Conservation (phyloP, 2,888 invertebrate genomes). For the Euplexia lucipara region DNA sequence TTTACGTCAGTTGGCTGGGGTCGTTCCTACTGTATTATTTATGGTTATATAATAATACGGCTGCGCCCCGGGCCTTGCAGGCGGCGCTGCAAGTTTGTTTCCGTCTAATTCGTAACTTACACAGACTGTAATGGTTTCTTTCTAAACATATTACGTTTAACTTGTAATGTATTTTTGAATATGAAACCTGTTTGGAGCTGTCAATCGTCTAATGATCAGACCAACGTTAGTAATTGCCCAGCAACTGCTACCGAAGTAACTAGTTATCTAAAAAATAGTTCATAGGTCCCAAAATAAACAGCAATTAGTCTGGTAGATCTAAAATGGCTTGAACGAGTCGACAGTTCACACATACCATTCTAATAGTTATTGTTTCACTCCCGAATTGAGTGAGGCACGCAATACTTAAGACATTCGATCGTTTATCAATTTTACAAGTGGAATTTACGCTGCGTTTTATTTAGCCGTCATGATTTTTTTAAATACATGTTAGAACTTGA, state of each 20-base stretch:
- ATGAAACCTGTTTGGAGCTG: conserved; percentile 10
- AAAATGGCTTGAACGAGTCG: conserved; percentile 30
- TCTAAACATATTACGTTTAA: not conserved
- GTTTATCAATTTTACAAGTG: conserved; percentile 47
- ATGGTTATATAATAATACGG: conserved; percentile 53
- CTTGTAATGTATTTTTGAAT: conserved; percentile 6
- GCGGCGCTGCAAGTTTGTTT: conserved; percentile 26
- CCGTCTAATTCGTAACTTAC: conserved; percentile 10
- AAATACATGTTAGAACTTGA: not conserved
- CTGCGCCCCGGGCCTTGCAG: conserved; percentile 36
- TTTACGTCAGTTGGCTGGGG: conserved; percentile 57
- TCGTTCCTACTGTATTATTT: conserved; percentile 56
- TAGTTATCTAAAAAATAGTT: conserved; percentile 32
- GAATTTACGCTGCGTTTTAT: conserved; percentile 40
- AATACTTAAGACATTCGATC: conserved; percentile 33
- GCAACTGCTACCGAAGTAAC: conserved; percentile 25
- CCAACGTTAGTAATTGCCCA: conserved; percentile 26
- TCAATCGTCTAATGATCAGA: conserved; percentile 11
- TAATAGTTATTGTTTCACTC: conserved; percentile 48
- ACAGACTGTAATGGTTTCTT: conserved; percentile 19
- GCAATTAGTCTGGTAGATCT: conserved; percentile 43
- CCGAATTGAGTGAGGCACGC: conserved; percentile 50
- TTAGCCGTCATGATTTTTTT: conserved; percentile 4
- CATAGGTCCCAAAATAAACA: conserved; percentile 53
- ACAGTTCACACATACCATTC: conserved; percentile 58